phyloP scores from a whole-genome alignment of 2,113 vertebrate genomes.

The Symphodus melops region DNA sequence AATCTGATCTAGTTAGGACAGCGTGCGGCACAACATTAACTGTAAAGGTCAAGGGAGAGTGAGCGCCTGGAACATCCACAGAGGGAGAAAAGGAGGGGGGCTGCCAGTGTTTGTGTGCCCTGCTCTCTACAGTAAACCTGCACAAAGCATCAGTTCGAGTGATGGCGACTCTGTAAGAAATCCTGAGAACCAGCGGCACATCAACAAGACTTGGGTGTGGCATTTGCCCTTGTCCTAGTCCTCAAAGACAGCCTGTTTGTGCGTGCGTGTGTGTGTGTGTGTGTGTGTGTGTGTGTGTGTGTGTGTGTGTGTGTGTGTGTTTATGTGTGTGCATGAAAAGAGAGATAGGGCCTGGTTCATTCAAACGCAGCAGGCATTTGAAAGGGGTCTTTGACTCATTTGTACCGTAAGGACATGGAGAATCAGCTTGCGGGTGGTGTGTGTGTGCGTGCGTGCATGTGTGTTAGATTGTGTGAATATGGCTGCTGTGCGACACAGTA shows the following conservation, averaged over 20 bases:
- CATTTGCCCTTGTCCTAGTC: slow-evolving; percentile 37
- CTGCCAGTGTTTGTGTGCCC: neutral
- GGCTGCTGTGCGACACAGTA: slow-evolving; percentile 26
- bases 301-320: slow-evolving; percentile 9
- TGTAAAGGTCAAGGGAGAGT: slow-evolving; percentile 9
- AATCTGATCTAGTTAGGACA: slow-evolving; percentile 42
- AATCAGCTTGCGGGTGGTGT: slow-evolving; percentile 44
- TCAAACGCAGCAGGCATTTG: slow-evolving; percentile 41
- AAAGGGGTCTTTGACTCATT: slow-evolving; percentile 65
- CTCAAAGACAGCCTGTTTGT: slow-evolving; percentile 62
- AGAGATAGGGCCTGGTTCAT: slow-evolving; percentile 43
- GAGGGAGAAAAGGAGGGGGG: neutral
- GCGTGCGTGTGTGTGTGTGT: slow-evolving; percentile 23
- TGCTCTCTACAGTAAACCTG: neutral
- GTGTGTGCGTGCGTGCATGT: slow-evolving; percentile 33
- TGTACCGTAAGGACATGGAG: slow-evolving; percentile 56
- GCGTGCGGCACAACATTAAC: slow-evolving; percentile 26
- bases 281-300: neutral
- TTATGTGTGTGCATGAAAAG: neutral
- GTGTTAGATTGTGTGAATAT: slow-evolving; percentile 44
- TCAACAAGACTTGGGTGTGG: slow-evolving; percentile 32
- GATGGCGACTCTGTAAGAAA: slow-evolving; percentile 38
- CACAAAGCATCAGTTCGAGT: slow-evolving; percentile 20
- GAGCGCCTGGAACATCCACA: neutral
- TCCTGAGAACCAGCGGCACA: slow-evolving; percentile 20